Conservation (phyloP, 2,113 vertebrate genomes). For the Neopipo cinnamomea region DNA sequence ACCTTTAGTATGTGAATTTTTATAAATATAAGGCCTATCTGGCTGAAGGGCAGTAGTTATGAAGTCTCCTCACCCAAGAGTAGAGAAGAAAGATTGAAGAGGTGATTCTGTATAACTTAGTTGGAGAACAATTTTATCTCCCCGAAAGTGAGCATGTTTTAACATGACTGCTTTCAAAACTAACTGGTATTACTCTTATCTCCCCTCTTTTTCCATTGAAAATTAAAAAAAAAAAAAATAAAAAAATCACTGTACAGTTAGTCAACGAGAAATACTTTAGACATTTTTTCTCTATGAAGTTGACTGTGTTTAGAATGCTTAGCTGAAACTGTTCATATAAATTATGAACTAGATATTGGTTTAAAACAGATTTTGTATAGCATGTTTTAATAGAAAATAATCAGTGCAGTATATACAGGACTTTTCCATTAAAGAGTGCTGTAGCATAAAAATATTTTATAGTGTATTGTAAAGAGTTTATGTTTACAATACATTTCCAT, state of each 20-base stretch:
- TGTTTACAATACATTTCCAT: conserved; percentile 32
- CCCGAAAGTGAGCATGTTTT: neutral
- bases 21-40: neutral
- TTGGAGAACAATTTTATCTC: fast-evolving
- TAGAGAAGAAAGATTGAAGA: neutral
- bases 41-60: neutral
- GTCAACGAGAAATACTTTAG: neutral
- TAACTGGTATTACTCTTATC: neutral
- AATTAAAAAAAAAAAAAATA: neutral
- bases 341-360: neutral
- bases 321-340: neutral
- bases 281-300: neutral
- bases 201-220: neutral
- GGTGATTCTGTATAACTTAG: neutral
- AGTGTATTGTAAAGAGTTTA: neutral
- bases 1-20: neutral
- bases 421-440: neutral
- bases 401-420: neutral
- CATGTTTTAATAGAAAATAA: neutral
- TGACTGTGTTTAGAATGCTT: neutral
- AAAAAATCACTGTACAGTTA: neutral
- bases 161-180: neutral
- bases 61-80: neutral
- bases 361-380: neutral
- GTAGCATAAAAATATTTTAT: conserved; percentile 18